Evolutionary conservation across 2,888 invertebrate species (phyloP), one percentile per base, ranked within the genome.

Genomic region (Candidula unifasciata): DNA sequence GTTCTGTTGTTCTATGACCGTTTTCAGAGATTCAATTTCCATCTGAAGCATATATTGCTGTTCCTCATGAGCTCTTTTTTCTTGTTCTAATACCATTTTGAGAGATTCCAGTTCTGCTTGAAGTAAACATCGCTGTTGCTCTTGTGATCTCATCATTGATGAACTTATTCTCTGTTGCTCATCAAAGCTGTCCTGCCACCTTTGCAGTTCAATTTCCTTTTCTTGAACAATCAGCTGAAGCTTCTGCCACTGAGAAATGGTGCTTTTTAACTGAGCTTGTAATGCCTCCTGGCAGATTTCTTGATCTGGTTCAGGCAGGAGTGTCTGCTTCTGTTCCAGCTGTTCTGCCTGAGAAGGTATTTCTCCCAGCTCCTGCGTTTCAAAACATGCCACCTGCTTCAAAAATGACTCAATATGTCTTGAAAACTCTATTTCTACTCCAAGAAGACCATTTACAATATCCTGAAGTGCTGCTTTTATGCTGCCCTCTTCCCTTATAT

Each of bases 231-330:
- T 84, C 21, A 74, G 2, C 84, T 84, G 84, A 21, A 80, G 68
- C 27, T n/a, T 84, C 76, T 84, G 84, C 84, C 84, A 84, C 69
- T 84, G 84, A 35, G 66, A 35, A 24, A 84, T 64, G 6, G 81
- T 84, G 66, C 24, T 74, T 37, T 84, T 80, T 57, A 84, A 71
- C 68, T 84, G 84, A 16, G 44, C 27, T 37, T 73, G 77, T 16
- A 80, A 30, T 44, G 77, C 82, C 21, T 80, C 81, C 77, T 64
- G 69, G 16, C 35, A 33, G 10, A 21, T 30, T 24, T 74, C 81
- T 60, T 30, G 57, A 13, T 81, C 81, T 44, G 37, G 57, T 52
- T 24, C 52, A 6, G 35, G 66, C 21, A 44, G 71, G 10, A 35
- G 77, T 54, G 21, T 10, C 27, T 54, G 54, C 35, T 82, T 33